Evolutionary conservation across 2,888 invertebrate genomes (phyloP), one percentile per base, ranked within the genome.

Genomic region (Dichetophora obliterata): DNA sequence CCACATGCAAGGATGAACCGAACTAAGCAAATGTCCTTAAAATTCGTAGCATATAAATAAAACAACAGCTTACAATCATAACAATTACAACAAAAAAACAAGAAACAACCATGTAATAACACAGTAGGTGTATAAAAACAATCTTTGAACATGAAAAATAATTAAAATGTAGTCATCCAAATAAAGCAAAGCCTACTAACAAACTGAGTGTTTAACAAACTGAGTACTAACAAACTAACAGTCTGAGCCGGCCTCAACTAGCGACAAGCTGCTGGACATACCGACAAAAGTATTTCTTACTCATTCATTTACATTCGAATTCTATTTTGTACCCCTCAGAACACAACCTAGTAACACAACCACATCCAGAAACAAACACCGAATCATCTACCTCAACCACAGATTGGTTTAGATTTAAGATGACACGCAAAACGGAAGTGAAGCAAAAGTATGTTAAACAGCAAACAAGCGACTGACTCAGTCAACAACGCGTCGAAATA

Each of bases 321-420:
- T 37, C 37, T 37, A 37, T 37, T 8, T 8, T 8, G 8, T 37
- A 37, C 1, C 37, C n/a, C 57, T 57, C 8, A 4, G 2, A 57
- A 19, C 8, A n/a, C 2, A 1, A 57, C n/a, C 31, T 31, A 31
- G 31, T 31, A 5, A 43, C 11, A 66, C 5, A 37, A 66, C n/a
- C 63, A 65, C 48, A n/a, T n/a, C 6, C 54, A 8, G 22, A 43
- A 24, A 66, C 5, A 37, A 66, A 34, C 63, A 65, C 48, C 4
- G 3, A 22, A 68, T 22, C 48, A 68, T 8, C 68, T 48, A 68
- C 63, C n/a, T n/a, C 63, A 63, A 63, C 14, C 14, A n/a, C 54
- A 5, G 22, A 54, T 5, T 54, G 54, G 8, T 11, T 54, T 22
- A 8, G 6, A 37, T 37, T 37, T 37, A 37, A 37, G 37, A 37